Conservation (phyloP, 2,888 invertebrate genomes). For the Cremastinae sp. region DNA sequence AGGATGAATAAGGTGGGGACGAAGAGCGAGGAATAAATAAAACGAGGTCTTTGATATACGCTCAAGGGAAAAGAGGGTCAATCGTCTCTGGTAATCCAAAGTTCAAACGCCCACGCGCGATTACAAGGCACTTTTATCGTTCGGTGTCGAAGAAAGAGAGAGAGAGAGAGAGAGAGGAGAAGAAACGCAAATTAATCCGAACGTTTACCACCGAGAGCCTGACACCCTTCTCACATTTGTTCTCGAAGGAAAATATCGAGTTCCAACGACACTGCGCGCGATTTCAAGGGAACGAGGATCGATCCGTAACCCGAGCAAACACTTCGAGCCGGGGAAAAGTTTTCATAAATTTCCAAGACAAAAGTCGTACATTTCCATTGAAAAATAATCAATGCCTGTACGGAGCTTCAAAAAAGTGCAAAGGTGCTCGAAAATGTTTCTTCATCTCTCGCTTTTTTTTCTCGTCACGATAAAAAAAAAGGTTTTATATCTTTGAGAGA, state of each 20-base stretch:
- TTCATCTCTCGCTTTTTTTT: no score
- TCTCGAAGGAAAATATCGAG: background rate
- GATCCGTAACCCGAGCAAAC: no score
- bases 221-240: constrained; percentile 1
- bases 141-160: background rate
- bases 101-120: constrained; percentile 42
- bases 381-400: no score
- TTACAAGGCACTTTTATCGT: constrained; percentile 5
- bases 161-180: constrained; percentile 17
- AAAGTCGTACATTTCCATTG: no score
- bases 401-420: no score
- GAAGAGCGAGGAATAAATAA: background rate
- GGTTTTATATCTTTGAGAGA: no score
- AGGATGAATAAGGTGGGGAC: no score
- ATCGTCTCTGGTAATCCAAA: constrained; percentile 33
- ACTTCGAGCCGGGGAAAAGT: no score
- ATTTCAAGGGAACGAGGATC: no score
- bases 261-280: background rate
- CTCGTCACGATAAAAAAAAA: no score
- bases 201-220: constrained; percentile 28
- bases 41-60: constrained; percentile 8
- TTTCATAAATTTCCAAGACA: no score
- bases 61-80: constrained; percentile 39
- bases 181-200: constrained; percentile 23
- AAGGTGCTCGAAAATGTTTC: no score